These are phyloP conservation scores for Bombus waltoni DNA, from an alignment of 1,140 invertebrate genomes.

Conservation along the genomic window DNA sequence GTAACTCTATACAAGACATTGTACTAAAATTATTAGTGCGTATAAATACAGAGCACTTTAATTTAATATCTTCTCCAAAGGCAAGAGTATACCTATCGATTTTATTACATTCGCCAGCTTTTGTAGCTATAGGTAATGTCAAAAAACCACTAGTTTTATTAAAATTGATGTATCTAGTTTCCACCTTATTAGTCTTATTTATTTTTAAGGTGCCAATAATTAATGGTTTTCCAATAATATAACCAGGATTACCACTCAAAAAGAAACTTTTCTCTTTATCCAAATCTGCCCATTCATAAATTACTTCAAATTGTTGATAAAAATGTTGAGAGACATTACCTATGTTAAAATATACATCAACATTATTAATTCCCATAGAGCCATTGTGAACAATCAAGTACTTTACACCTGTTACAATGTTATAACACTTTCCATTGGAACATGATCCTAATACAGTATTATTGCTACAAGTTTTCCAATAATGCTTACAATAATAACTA, in stretches of 20 bases:
- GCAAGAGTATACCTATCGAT: slow-evolving; percentile 75
- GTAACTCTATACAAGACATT: slow-evolving; percentile 79
- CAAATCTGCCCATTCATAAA: slow-evolving; percentile 81
- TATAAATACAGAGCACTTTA: slow-evolving; percentile 76
- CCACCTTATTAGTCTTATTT: slow-evolving; percentile 66
- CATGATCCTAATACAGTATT: slow-evolving; percentile 63
- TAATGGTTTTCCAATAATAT: slow-evolving; percentile 85
- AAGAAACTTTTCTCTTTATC: slow-evolving; percentile 73
- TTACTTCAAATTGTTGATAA: slow-evolving; percentile 82
- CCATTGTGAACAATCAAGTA: slow-evolving; percentile 85
- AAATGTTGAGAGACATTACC: slow-evolving; percentile 79
- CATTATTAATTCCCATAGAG: slow-evolving; percentile 81
- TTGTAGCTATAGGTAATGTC: slow-evolving; percentile 77
- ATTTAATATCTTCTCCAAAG: slow-evolving; percentile 83
- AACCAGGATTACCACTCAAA: slow-evolving; percentile 88
- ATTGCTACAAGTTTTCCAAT: slow-evolving; percentile 71
- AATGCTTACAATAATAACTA: slow-evolving; percentile 77
- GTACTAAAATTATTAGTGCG: slow-evolving; percentile 76
- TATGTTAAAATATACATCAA: slow-evolving; percentile 79
- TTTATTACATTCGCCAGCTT: slow-evolving; percentile 77
- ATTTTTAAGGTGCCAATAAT: slow-evolving; percentile 80
- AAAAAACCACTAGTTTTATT: slow-evolving; percentile 78
- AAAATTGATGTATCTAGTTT: slow-evolving; percentile 66
- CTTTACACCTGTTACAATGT: slow-evolving; percentile 82
- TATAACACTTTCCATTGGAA: slow-evolving; percentile 68